Conservation (phyloP, 2,113 vertebrate species). For the Mastomys coucha region DNA sequence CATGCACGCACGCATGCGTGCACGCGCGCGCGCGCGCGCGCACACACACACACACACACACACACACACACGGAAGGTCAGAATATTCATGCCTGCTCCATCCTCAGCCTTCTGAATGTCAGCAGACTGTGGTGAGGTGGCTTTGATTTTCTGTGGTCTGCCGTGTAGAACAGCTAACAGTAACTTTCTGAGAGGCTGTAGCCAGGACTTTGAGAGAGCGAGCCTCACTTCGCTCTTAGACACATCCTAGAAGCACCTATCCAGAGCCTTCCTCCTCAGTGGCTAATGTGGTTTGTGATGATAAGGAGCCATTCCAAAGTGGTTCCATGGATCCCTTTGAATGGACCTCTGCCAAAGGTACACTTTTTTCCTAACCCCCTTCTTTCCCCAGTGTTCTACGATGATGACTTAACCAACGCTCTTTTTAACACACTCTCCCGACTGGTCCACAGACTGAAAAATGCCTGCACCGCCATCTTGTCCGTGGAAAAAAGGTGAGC, state of each 20-base stretch:
- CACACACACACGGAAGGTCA: neutral
- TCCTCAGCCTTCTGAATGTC: neutral
- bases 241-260: neutral
- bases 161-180: neutral
- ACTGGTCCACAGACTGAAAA: conserved; percentile 88
- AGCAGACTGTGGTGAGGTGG: neutral
- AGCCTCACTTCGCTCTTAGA: neutral
- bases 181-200: neutral
- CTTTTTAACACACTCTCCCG: conserved; percentile 91
- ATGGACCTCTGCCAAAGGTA: accelerated
- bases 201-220: neutral
- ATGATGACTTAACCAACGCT: conserved; percentile 94
- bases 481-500: conserved; percentile 94
- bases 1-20: neutral
- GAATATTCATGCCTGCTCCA: no score
- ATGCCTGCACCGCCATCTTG: conserved; percentile 89
- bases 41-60: neutral
- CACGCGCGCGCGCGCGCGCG: neutral
- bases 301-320: neutral
- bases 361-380: neutral
- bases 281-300: accelerated
- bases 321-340: neutral
- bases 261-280: accelerated
- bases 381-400: conserved; percentile 92
- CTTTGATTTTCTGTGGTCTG: neutral